A percentile compares a stretch with the other conserved stretches of the same genome.
Evolutionary conservation across 2,888 invertebrate genomes (phyloP).

Genomic region (Mantis religiosa): DNA sequence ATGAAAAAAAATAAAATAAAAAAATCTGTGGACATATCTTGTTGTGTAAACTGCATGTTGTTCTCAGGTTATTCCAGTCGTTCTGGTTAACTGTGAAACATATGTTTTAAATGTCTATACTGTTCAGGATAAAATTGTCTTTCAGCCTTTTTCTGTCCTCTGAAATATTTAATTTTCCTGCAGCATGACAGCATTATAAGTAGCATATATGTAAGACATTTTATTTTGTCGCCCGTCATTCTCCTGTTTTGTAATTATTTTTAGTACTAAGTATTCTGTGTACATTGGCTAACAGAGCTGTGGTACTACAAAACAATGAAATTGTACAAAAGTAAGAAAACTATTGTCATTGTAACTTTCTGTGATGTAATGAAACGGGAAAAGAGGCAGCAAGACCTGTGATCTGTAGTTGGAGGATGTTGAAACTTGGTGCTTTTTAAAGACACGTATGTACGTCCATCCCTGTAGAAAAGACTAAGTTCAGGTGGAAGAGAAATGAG

Average conservation of each 20-base stretch:
- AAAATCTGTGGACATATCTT: conserved; percentile 10
- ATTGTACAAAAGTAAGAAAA: conserved; percentile 27
- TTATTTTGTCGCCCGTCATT: not conserved
- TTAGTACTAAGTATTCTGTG: not conserved
- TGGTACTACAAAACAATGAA: conserved; percentile 20
- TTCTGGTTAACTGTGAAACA: not conserved
- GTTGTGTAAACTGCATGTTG: not conserved
- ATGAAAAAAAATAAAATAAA: not conserved
- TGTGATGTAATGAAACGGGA: conserved; percentile 30
- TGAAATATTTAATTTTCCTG: not conserved
- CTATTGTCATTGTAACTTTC: conserved; percentile 25
- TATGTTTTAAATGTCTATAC: not conserved
- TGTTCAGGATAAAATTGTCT: not conserved
- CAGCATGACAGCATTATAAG: not conserved
- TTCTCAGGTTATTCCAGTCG: not conserved
- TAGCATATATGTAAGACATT: not conserved
- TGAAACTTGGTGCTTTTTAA: conserved; percentile 7
- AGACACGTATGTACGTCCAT: conserved; percentile 21
- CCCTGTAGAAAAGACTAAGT: not conserved
- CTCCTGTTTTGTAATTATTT: not conserved
- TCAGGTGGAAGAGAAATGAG: not conserved
- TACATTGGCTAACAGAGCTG: not conserved
- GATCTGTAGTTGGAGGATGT: conserved; percentile 12
- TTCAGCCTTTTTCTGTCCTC: not conserved
- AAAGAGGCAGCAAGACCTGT: conserved; percentile 28